Evolutionary conservation across 2,113 vertebrate species (phyloP).

Genomic region (Pomatostomus ruficeps): DNA sequence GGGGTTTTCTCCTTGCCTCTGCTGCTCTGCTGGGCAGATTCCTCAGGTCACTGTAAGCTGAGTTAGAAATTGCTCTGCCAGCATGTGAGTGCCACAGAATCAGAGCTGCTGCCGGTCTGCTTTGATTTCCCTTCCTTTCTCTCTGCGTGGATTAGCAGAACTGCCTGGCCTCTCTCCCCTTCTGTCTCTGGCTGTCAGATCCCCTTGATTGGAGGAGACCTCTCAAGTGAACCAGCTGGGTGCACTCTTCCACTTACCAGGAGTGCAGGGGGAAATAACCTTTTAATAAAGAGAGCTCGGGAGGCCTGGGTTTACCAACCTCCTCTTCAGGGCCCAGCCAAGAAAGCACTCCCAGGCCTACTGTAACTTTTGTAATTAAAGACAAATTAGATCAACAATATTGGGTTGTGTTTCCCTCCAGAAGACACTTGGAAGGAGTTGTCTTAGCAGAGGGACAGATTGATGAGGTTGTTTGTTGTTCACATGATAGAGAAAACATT

Average conservation of each 20-base stretch:
- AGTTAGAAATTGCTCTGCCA: background rate
- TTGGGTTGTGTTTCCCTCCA: background rate
- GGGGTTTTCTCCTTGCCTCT: background rate
- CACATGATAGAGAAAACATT: background rate
- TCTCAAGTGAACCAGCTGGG: background rate
- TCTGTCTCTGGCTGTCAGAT: background rate
- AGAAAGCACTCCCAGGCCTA: background rate
- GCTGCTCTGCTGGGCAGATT: background rate
- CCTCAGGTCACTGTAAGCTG: background rate
- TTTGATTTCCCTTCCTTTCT: background rate
- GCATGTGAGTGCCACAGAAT: background rate
- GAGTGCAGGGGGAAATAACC: background rate
- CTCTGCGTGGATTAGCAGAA: background rate
- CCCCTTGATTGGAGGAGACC: background rate
- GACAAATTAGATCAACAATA: background rate
- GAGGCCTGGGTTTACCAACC: background rate
- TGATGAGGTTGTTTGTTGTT: background rate
- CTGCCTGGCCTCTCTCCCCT: background rate
- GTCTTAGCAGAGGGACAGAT: background rate
- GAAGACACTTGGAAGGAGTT: background rate
- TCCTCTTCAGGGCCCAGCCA: background rate
- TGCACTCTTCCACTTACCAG: background rate
- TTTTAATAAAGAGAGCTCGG: background rate
- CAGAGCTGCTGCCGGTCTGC: background rate
- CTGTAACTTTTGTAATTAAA: slow-evolving; percentile 45